Percentiles rank a stretch among this genome's conserved stretches.
Evolutionary conservation across 2,113 vertebrate species (phyloP).

Genomic region (Cisticola juncidis): DNA sequence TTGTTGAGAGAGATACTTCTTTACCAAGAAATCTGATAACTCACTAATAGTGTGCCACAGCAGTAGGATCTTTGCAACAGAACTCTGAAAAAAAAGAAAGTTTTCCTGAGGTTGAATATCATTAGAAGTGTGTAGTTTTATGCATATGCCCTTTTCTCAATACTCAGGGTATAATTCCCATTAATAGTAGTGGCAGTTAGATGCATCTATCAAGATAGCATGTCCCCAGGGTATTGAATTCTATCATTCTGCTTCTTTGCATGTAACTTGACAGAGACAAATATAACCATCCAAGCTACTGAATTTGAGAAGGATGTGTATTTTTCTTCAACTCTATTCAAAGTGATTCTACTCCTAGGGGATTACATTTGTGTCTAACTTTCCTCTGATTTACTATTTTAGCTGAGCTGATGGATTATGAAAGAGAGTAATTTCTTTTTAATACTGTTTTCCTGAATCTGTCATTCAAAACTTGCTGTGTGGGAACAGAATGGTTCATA

Average conservation of each 20-base stretch:
- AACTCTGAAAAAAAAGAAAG: not conserved
- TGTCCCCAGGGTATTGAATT: not conserved
- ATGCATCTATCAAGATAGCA: slow-evolving; percentile 26
- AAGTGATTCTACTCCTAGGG: not conserved
- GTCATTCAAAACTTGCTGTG: slow-evolving; percentile 19
- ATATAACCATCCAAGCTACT: slow-evolving; percentile 18
- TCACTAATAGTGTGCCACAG: not conserved
- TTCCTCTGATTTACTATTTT: slow-evolving; percentile 39
- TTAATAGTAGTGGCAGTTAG: not conserved
- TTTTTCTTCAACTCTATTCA: slow-evolving; percentile 23
- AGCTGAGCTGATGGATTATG: slow-evolving; percentile 44
- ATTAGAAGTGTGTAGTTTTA: not conserved
- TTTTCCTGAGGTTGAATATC: not conserved
- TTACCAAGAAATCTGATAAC: not conserved
- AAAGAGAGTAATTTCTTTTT: slow-evolving; percentile 55
- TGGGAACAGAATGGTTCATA: slow-evolving; percentile 19
- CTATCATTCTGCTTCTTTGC: slow-evolving; percentile 31
- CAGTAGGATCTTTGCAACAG: not conserved
- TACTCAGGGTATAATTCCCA: not conserved
- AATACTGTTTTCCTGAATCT: slow-evolving; percentile 21
- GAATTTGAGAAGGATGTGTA: slow-evolving; percentile 27
- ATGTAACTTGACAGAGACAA: slow-evolving; percentile 37
- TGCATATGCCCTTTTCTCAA: not conserved
- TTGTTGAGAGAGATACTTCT: not conserved
- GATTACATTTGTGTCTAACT: slow-evolving; percentile 32